phyloP scores from a whole-genome alignment of 2,797 vertebrate species.

The Anabacerthia variegaticeps region DNA sequence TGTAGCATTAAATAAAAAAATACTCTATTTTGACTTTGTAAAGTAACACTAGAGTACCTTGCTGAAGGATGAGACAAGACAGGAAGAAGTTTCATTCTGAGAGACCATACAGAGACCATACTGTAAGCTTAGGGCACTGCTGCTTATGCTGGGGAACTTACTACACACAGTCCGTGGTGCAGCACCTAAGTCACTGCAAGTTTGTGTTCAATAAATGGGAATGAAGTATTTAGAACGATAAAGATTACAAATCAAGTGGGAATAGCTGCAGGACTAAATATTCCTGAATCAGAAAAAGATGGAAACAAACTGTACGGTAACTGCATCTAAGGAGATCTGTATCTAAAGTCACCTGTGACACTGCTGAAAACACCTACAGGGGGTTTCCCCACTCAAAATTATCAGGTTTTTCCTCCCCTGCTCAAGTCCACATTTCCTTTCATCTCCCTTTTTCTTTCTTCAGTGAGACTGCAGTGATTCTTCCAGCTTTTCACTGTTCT shows the following conservation, averaged over 20 bases:
- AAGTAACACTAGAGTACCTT: neutral
- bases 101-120: neutral
- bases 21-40: neutral
- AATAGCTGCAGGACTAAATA: neutral
- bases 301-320: neutral
- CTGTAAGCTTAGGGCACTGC: neutral
- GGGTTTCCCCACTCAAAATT: neutral
- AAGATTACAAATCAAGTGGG: neutral
- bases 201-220: neutral
- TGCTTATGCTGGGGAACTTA: neutral
- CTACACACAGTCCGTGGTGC: neutral
- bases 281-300: neutral
- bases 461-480: neutral
- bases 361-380: neutral
- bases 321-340: neutral
- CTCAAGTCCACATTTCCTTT: neutral
- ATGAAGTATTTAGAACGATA: neutral
- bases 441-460: neutral
- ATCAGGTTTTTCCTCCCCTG: neutral
- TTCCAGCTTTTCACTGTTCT: neutral
- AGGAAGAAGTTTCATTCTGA: neutral
- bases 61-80: neutral
- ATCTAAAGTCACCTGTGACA: neutral
- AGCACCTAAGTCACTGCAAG: neutral
- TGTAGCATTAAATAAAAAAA: neutral